A percentile compares a stretch with the other conserved stretches of the same genome.
Conservation (phyloP, 2,113 vertebrate species). For the Nettapus auritus region DNA sequence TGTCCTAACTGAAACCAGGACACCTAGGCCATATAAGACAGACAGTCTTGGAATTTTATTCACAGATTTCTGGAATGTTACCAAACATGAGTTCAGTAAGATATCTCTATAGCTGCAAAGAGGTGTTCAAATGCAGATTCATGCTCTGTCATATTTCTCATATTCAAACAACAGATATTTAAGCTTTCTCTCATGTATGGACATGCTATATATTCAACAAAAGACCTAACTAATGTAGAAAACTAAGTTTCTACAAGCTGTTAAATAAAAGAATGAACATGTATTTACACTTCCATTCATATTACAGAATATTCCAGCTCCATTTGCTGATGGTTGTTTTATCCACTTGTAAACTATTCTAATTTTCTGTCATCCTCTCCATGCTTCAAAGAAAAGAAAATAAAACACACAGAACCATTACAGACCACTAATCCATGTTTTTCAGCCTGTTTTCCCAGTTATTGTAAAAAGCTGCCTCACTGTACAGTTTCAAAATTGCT, state of each 20-base stretch:
- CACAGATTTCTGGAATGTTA: background rate
- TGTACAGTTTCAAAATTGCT: background rate
- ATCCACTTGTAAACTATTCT: background rate
- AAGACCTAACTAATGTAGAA: background rate
- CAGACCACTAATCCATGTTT: background rate
- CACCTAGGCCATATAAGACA: background rate
- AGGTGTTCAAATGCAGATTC: constrained; percentile 20
- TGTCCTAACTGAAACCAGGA: too few relatives aligned
- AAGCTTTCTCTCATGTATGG: background rate
- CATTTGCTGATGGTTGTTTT: background rate
- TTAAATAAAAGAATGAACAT: background rate
- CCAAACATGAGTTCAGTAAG: background rate
- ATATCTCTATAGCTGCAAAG: background rate
- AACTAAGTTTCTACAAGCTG: background rate
- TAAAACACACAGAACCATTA: background rate
- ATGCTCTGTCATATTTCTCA: background rate
- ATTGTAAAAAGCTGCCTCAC: background rate
- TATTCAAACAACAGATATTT: background rate
- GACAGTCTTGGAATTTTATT: background rate
- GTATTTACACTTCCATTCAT: background rate
- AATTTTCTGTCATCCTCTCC: background rate
- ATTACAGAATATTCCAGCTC: background rate
- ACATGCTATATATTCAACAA: background rate
- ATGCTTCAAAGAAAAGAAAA: background rate
- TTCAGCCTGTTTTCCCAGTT: background rate